Evolutionary conservation across 2,797 vertebrate species (phyloP), one percentile per base, ranked within the genome.

Genomic region (Lepilemur septentrionalis): DNA sequence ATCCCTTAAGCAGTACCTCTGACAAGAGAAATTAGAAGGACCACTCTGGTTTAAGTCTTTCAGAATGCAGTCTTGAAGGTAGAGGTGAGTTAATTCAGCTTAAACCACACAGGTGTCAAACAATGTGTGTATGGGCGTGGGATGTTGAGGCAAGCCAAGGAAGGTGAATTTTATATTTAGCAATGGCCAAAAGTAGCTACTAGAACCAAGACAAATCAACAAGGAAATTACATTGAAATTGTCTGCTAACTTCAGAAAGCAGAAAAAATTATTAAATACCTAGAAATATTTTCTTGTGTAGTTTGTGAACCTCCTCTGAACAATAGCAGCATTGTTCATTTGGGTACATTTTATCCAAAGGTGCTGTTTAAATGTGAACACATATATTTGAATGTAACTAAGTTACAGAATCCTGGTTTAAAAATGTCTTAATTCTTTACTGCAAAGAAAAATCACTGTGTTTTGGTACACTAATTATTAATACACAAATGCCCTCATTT

Each of bases 201-300:
- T 52, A 75, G 63, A 92, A 35, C 15, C 13, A 89, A 94, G 46
- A 78, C 10, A 96, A 70, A 41, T 43, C 15, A 84, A 84, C 76
- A 92, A 38, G 22, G 8, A 87, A 78, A 73, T 78, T 41, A 48
- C 10, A 22, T 17, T 15, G 25, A 55, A 75, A 89, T 89, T 48
- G 48, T 76, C 14, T 81, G 4, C 52, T 76, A 28, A 55, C 30
- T 87, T 83, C 38, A 79, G 67, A 93, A 88, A 67, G 32, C 5
- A 92, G 23, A 94, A 30, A 85, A 79, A 85, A 78, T 72, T 85
- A 83, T 94, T 88, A 70, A 70, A 55, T 79, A 88, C 18, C n/a
- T 69, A 73, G 78, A 52, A 90, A 63, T 80, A 75, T 43, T 70
- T 89, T 84, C 57, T 70, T n/a, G 22, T 22, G 30, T 72, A 61